Evolutionary conservation across 2,113 vertebrate species (phyloP).

Genomic region (Sclerurus mexicanus): DNA sequence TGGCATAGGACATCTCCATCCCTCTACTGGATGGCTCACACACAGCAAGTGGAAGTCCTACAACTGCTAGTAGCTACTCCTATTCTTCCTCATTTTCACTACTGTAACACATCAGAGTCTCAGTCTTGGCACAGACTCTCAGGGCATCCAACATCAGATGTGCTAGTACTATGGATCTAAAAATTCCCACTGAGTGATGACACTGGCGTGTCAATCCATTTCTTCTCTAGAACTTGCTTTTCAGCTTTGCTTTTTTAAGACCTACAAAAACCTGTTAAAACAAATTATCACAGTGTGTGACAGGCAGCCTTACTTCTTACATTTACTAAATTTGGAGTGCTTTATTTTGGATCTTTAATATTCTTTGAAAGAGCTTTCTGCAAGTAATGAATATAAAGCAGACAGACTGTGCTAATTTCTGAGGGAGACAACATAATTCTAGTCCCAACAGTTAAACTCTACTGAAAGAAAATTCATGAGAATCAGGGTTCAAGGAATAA

Average conservation of each 20-base stretch:
- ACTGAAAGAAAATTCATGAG: background rate
- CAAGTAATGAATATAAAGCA: slow-evolving; percentile 47
- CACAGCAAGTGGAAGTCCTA: background rate
- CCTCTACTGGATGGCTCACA: background rate
- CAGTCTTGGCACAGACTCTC: background rate
- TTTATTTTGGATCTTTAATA: slow-evolving; percentile 18
- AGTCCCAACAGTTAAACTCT: slow-evolving; percentile 17
- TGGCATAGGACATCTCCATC: background rate
- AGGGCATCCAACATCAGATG: background rate
- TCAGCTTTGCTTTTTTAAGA: slow-evolving; percentile 33
- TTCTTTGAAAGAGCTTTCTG: slow-evolving; percentile 35
- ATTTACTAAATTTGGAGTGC: slow-evolving; percentile 30
- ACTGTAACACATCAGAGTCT: background rate
- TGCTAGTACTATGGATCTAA: background rate
- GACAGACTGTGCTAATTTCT: slow-evolving; percentile 9
- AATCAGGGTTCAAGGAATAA: background rate
- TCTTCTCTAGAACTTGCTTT: background rate
- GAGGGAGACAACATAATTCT: background rate
- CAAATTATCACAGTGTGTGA: slow-evolving; percentile 19
- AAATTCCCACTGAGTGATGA: background rate
- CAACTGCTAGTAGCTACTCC: background rate
- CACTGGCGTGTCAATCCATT: background rate
- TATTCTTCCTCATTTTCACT: background rate
- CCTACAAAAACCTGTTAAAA: slow-evolving; percentile 5
- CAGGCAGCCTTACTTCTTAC: slow-evolving; percentile 7